Percentiles rank a stretch among this genome's conserved stretches.
These are phyloP conservation scores for Coendou prehensilis DNA, from an alignment of 2,797 vertebrate genomes.

Conservation along the genomic window DNA sequence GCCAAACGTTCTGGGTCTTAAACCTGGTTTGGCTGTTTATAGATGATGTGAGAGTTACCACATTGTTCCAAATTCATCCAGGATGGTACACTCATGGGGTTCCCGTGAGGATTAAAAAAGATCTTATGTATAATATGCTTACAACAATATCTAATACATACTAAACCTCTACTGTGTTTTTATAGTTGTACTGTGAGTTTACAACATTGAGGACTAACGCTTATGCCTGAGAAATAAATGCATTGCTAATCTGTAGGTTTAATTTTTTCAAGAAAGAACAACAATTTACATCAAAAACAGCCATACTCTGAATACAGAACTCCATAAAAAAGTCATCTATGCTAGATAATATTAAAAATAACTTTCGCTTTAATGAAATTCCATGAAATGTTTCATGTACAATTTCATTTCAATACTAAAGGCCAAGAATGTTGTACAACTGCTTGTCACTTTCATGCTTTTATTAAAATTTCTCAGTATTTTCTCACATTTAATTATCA, in stretches of 20 bases:
- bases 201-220: neutral
- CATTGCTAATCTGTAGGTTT: neutral
- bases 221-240: neutral
- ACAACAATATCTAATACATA: neutral
- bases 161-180: neutral
- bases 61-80: neutral
- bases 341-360: slow-evolving; percentile 73
- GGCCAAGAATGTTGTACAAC: slow-evolving; percentile 68
- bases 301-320: neutral
- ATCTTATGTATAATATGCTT: neutral
- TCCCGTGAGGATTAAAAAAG: neutral
- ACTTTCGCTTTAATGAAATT: slow-evolving; percentile 78
- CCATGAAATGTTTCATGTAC: slow-evolving; percentile 71
- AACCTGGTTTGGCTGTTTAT: neutral
- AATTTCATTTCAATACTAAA: slow-evolving; percentile 68
- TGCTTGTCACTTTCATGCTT: slow-evolving; percentile 80
- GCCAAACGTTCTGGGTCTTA: neutral
- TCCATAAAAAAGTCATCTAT: slow-evolving; percentile 59
- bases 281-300: neutral
- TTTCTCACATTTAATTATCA: slow-evolving; percentile 72
- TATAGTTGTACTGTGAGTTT: neutral
- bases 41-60: neutral
- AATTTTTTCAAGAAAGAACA: neutral
- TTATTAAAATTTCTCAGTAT: slow-evolving; percentile 75
- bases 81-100: neutral